Percentiles rank a stretch among this genome's conserved stretches.
phyloP scores from a whole-genome alignment of 2,797 vertebrate genomes.

The Sebastes vulpes region DNA sequence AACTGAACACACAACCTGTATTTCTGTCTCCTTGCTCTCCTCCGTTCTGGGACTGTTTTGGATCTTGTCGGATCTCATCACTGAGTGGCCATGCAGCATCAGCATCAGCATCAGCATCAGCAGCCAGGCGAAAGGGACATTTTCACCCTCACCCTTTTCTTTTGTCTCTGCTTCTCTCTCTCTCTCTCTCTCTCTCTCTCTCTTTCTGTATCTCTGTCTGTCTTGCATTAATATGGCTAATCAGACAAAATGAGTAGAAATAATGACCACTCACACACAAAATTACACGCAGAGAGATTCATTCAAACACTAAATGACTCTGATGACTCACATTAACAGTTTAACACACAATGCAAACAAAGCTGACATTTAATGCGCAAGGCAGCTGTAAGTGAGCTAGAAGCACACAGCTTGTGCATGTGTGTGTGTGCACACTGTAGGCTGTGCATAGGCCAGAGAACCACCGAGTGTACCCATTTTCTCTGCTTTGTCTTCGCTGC shows the following conservation, averaged over 20 bases:
- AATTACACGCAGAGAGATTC: conserved; percentile 28
- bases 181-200: not conserved
- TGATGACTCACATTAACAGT: conserved; percentile 29
- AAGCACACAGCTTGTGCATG: not conserved
- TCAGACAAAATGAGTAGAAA: conserved; percentile 39
- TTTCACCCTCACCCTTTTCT: not conserved
- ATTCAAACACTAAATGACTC: conserved; percentile 2
- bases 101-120: conserved; percentile 1
- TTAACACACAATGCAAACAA: not conserved
- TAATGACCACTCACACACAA: conserved; percentile 26
- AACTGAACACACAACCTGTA: not conserved
- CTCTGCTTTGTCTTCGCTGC: conserved; percentile 8
- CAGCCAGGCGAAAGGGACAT: not conserved
- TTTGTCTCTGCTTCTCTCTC: not conserved
- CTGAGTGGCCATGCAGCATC: not conserved
- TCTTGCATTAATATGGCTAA: conserved; percentile 50
- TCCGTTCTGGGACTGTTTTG: not conserved
- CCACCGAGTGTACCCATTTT: not conserved
- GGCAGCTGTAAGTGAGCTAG: not conserved
- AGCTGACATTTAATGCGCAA: not conserved
- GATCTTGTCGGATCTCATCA: not conserved
- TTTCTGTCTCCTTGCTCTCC: not conserved
- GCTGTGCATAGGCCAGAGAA: not conserved
- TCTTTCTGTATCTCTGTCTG: not conserved
- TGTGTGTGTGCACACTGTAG: not conserved